A percentile compares a stretch with the other conserved stretches of the same genome.
Conservation (phyloP, 2,113 vertebrate species). For the Psophia crepitans region DNA sequence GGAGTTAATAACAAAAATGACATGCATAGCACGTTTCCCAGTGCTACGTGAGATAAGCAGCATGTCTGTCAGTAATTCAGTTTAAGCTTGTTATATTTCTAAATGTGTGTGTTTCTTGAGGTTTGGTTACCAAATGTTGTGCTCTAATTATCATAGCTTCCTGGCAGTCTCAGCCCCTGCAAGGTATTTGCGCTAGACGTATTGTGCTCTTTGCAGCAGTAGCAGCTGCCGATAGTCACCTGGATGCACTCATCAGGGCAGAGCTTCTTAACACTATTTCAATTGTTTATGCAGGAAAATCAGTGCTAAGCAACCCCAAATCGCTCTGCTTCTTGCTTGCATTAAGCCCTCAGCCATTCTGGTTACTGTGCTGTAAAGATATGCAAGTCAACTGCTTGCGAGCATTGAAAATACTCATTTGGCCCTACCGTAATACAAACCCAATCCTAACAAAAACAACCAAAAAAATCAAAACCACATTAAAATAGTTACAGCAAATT, state of each 20-base stretch:
- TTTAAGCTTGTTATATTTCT: not conserved
- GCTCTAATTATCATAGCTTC: not conserved
- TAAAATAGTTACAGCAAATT: slow-evolving; percentile 12
- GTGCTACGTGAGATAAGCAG: not conserved
- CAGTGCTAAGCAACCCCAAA: not conserved
- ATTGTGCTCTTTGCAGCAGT: not conserved
- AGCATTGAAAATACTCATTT: not conserved
- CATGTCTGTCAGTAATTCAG: not conserved
- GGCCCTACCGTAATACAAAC: not conserved
- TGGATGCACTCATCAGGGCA: not conserved
- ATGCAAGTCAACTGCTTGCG: not conserved
- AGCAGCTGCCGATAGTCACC: slow-evolving; percentile 7
- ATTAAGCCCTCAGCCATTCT: not conserved
- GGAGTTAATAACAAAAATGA: not conserved
- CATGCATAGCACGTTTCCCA: not conserved
- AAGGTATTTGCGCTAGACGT: not conserved
- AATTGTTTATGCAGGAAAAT: not conserved
- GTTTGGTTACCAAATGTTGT: slow-evolving; percentile 5
- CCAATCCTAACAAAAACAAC: not conserved
- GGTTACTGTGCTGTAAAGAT: not conserved
- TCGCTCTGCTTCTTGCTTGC: not conserved
- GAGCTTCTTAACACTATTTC: not conserved
- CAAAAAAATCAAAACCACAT: not conserved
- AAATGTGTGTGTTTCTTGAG: not conserved
- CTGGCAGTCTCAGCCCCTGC: not conserved